Conservation (phyloP, 2,888 invertebrate species). For the Orthosia incerta region DNA sequence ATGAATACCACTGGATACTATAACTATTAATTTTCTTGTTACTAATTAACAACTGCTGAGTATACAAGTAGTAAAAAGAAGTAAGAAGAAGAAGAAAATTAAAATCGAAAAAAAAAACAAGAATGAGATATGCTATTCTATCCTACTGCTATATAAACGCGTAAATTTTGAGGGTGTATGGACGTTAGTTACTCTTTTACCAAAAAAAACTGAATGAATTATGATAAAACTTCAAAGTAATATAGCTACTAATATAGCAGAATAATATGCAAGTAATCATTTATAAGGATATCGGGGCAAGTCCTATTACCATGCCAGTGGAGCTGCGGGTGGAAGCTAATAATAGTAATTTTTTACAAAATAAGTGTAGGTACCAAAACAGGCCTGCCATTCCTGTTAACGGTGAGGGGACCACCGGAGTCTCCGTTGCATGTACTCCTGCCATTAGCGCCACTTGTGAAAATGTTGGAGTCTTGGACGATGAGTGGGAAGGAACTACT, state of each 20-base stretch:
- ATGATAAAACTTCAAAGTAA: too few species aligned
- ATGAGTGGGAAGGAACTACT: slow-evolving; percentile 24
- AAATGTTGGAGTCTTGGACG: slow-evolving; percentile 69
- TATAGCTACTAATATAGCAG: too few species aligned
- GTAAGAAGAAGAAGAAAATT: neutral
- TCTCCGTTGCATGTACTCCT: slow-evolving; percentile 72
- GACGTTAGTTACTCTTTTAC: too few species aligned
- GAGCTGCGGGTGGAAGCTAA: too few species aligned
- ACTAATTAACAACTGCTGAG: too few species aligned
- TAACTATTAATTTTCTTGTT: too few species aligned
- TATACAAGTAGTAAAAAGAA: neutral
- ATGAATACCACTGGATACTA: neutral
- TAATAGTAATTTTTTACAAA: neutral
- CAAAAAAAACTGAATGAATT: too few species aligned
- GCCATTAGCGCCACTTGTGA: slow-evolving; percentile 69
- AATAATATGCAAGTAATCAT: too few species aligned
- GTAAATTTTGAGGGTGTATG: too few species aligned
- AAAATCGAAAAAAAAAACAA: neutral
- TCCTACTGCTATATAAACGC: too few species aligned
- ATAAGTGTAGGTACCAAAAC: slow-evolving; percentile 66
- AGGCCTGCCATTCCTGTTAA: slow-evolving; percentile 51
- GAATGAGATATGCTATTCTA: neutral
- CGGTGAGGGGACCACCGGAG: slow-evolving; percentile 75
- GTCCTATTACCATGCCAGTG: too few species aligned
- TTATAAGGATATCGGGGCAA: too few species aligned